phyloP scores from a whole-genome alignment of 2,888 invertebrate species.

The Microchrysa polita region DNA sequence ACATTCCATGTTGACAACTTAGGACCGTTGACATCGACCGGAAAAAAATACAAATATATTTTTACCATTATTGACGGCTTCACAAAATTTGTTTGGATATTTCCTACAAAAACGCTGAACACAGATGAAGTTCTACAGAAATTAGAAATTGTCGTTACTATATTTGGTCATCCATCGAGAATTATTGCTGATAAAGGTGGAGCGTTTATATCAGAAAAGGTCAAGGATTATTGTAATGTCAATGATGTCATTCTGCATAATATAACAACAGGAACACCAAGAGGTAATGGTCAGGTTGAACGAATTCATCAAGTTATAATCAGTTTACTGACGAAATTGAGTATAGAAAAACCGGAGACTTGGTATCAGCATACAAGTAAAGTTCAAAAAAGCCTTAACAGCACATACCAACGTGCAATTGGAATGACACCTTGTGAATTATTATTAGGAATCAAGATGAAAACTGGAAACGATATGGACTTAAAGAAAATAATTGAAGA shows the following conservation, averaged over 20 bases:
- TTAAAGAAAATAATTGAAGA: too few species aligned
- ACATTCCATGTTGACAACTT: conserved; percentile 56
- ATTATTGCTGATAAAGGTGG: conserved; percentile 47
- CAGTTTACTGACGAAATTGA: conserved; percentile 45
- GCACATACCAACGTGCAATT: too few species aligned
- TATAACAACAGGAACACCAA: conserved; percentile 45
- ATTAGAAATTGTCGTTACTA: conserved; percentile 45
- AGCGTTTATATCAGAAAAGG: conserved; percentile 47
- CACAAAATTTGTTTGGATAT: conserved; percentile 54
- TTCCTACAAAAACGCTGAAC: conserved; percentile 46
- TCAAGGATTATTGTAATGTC: conserved; percentile 46
- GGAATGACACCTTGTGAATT: conserved; percentile 42
- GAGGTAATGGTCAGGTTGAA: too few species aligned
- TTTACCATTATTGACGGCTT: conserved; percentile 57
- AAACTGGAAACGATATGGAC: too few species aligned
- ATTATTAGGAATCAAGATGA: conserved; percentile 34
- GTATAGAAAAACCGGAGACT: too few species aligned
- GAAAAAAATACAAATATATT: conserved; percentile 55
- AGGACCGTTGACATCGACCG: conserved; percentile 47
- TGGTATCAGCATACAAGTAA: too few species aligned
- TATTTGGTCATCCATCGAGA: conserved; percentile 47
- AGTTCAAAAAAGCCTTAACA: conserved; percentile 51
- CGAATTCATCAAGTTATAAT: conserved; percentile 47
- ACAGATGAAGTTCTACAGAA: conserved; percentile 48
- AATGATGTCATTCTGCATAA: conserved; percentile 43